Conservation (phyloP, 2,888 invertebrate genomes). For the Oxytorus armatus region DNA sequence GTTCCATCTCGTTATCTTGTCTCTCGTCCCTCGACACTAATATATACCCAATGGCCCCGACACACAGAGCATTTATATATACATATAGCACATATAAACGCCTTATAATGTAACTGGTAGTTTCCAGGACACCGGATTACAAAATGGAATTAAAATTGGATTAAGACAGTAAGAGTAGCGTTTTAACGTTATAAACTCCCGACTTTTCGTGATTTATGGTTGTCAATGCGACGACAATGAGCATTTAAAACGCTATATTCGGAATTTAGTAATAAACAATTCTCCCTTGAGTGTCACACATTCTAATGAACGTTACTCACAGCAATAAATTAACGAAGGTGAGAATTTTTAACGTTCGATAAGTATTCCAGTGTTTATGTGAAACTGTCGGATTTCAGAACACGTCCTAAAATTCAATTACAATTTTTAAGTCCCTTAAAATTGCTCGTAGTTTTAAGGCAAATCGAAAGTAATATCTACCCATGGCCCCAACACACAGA, state of each 20-base stretch:
- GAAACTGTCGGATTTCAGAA: no score
- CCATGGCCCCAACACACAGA: no score
- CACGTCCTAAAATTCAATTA: no score
- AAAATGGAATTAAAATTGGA: slow-evolving; percentile 11
- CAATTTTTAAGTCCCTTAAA: no score
- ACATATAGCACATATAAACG: no score
- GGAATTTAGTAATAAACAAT: background rate
- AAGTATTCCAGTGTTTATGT: background rate
- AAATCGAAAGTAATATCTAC: no score
- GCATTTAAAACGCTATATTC: background rate
- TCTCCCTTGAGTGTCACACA: background rate
- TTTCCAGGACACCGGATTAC: slow-evolving; percentile 9
- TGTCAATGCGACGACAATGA: no score
- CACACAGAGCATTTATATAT: background rate
- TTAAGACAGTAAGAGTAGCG: slow-evolving; percentile 13
- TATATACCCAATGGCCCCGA: slow-evolving; percentile 1
- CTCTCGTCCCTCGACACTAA: slow-evolving; percentile 13
- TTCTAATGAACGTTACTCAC: background rate
- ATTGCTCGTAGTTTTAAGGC: no score
- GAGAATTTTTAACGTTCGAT: background rate
- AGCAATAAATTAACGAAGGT: background rate
- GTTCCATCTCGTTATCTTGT: slow-evolving; percentile 60
- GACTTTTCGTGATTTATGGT: no score
- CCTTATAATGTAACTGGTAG: background rate
- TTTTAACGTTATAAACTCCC: no score